phyloP scores from a whole-genome alignment of 1,140 invertebrate species.

The Centruroides sculpturatus region DNA sequence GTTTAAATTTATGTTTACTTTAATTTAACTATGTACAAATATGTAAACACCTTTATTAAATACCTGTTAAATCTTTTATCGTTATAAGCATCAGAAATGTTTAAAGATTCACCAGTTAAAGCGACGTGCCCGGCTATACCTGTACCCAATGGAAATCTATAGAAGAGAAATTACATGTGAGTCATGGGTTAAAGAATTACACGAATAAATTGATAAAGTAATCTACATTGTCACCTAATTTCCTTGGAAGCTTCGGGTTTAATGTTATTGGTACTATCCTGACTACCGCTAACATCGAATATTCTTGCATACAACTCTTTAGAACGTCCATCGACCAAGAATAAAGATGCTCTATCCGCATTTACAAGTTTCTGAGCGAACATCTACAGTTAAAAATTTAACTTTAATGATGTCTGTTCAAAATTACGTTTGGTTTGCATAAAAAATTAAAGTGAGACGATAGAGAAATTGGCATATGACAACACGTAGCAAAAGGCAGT shows the following conservation, averaged over 20 bases:
- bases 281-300: slow-evolving; percentile 49
- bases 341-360: slow-evolving; percentile 62
- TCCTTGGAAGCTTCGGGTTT: slow-evolving; percentile 19
- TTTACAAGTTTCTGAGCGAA: slow-evolving; percentile 62
- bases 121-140: slow-evolving; percentile 58
- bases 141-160: slow-evolving; percentile 44
- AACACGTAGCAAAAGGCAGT: too few species aligned
- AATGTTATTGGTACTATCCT: slow-evolving; percentile 20
- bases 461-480: not conserved
- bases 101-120: slow-evolving; percentile 54
- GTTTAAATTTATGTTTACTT: too few species aligned
- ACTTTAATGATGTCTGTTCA: not conserved
- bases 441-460: not conserved
- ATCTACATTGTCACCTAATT: slow-evolving; percentile 17
- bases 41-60: not conserved
- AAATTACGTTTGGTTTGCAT: not conserved
- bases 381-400: slow-evolving; percentile 31
- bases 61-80: slow-evolving; percentile 59
- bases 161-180: not conserved
- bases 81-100: slow-evolving; percentile 60
- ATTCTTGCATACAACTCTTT: slow-evolving; percentile 64
- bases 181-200: not conserved
- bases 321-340: slow-evolving; percentile 52
- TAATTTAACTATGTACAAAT: too few species aligned
- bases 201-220: not conserved